A percentile compares a stretch with the other conserved stretches of the same genome.
Evolutionary conservation across 1,140 invertebrate genomes (phyloP).

Genomic region (Diabrotica undecimpunctata): DNA sequence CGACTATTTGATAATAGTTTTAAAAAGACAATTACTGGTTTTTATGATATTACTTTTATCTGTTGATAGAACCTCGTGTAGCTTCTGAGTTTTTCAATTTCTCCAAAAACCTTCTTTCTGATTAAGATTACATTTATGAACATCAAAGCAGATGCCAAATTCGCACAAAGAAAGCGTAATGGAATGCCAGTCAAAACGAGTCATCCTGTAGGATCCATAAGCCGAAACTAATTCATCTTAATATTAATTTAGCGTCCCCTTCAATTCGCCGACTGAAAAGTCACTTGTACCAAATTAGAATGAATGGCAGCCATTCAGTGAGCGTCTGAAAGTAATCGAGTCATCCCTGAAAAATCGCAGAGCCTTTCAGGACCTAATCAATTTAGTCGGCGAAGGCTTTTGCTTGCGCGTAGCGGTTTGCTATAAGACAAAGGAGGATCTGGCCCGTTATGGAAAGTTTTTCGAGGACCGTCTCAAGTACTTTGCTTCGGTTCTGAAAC

Average conservation of each 20-base stretch:
- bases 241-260: conserved; percentile 24
- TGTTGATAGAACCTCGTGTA: too few relatives aligned
- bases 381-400: conserved; percentile 21
- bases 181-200: too few relatives aligned
- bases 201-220: neutral
- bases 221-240: conserved; percentile 28
- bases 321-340: conserved; percentile 28
- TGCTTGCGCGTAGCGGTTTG: neutral
- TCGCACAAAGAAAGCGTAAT: too few relatives aligned
- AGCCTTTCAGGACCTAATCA: conserved; percentile 30
- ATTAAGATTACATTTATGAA: too few relatives aligned
- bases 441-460: too few relatives aligned
- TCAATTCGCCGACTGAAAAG: conserved; percentile 25
- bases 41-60: too few relatives aligned
- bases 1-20: too few relatives aligned
- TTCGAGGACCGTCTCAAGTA: neutral
- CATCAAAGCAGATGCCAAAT: too few relatives aligned
- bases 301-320: conserved; percentile 27
- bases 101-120: too few relatives aligned
- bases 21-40: too few relatives aligned
- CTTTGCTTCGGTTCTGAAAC: neutral
- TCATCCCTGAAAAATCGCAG: conserved; percentile 31
- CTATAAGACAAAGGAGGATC: neutral
- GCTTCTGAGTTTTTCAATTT: too few relatives aligned
- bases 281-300: conserved; percentile 32